Evolutionary conservation across 2,797 vertebrate species (phyloP).

Genomic region (Pseudomugil gertrudae): DNA sequence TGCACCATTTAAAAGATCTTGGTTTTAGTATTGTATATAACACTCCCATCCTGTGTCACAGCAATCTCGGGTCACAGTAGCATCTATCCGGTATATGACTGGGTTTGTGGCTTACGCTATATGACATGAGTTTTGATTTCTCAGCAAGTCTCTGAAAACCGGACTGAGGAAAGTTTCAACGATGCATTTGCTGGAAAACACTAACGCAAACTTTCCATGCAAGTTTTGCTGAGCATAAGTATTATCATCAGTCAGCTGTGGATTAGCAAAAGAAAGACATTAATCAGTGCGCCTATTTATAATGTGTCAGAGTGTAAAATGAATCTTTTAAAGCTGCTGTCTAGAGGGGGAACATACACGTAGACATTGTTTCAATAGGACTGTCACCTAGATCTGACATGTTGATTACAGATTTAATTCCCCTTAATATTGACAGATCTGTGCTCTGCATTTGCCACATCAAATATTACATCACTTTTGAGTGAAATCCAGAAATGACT

Average conservation of each 20-base stretch:
- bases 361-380: slow-evolving; percentile 14
- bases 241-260: slow-evolving; percentile 26
- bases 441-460: slow-evolving; percentile 72
- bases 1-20: slow-evolving; percentile 17
- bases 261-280: slow-evolving; percentile 31
- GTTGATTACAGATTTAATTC: slow-evolving; percentile 53
- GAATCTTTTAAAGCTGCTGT: slow-evolving; percentile 37
- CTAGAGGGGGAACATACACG: slow-evolving; percentile 1
- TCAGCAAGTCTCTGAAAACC: slow-evolving; percentile 8
- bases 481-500: slow-evolving; percentile 78
- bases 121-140: slow-evolving; percentile 42
- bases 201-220: slow-evolving; percentile 25
- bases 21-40: slow-evolving; percentile 16
- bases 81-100: slow-evolving; percentile 47
- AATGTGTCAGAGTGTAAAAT: slow-evolving; percentile 39
- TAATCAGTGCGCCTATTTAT: slow-evolving; percentile 13
- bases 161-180: slow-evolving; percentile 26
- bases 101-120: slow-evolving; percentile 48
- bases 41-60: slow-evolving; percentile 55
- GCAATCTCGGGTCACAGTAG: slow-evolving; percentile 45
- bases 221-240: slow-evolving; percentile 8
- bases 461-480: slow-evolving; percentile 66
- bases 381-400: slow-evolving; percentile 32
- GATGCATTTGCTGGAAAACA: slow-evolving; percentile 19
- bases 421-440: slow-evolving; percentile 54